Base-by-base conservation (phyloP, 2,888 invertebrate genomes). In the Hyppa rectilinea region DNA sequence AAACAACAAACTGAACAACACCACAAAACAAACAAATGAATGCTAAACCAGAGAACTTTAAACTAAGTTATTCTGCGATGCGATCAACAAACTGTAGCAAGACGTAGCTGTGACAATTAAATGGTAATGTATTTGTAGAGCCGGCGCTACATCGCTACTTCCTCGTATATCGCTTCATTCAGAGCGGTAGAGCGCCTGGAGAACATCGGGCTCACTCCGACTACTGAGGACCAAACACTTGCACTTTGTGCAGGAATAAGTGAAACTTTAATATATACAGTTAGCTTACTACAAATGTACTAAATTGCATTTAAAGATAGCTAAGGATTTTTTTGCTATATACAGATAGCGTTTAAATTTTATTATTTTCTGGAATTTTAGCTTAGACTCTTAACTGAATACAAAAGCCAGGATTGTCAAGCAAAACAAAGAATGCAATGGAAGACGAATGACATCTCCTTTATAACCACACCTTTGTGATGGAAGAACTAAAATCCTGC, bases 81-180 rank as follows among this genome's bases (percentile, higher is more conserved):
- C 77, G 71, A 71, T 77, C 66, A 79, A 64, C 64, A 50, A 47
- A 58, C 56, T 53, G 47, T 58, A 50, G 62, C 45, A 45, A 81
- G 52, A 60, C 56, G 78, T 49, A 40, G 52, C 63, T 10, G 23
- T 66, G 49, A 70, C 65, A 81, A 80, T 81, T 81, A 76, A 77
- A 81, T 77, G 78, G 45, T 81, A 77, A 81, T 79, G 61, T 77
- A 61, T 81, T 81, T 81, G 82, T 67, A 55, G 61, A 81, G 70
- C 43, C 56, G 17, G 61, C 55, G 63, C 75, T 47, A 26, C 63
- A 17, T 61, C 61, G 65, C 61, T 59, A 40, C 23, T 26, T 69
- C 20, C 34, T 43, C 29, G 9, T 34, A 34, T 36, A 29, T 40
- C 9, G 45, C 70, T 65, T 26, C 50, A 38, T 7, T 47, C 70